A percentile compares a stretch with the other conserved stretches of the same genome.
Evolutionary conservation across 2,888 invertebrate species (phyloP).

Genomic region (Trichogramma evanescens): DNA sequence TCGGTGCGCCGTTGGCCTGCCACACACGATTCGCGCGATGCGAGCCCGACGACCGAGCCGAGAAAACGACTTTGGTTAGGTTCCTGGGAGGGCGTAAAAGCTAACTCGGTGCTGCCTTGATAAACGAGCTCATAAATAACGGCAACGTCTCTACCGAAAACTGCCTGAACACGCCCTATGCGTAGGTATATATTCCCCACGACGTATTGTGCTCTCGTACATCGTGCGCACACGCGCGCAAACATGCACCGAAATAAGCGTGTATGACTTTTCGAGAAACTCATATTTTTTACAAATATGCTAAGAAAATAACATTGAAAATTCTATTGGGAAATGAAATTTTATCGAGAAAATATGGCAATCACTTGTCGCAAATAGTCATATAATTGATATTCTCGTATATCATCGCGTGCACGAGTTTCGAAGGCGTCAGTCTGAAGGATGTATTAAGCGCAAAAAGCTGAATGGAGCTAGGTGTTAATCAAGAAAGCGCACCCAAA

Average conservation of each 20-base stretch:
- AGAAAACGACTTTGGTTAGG: too few species aligned
- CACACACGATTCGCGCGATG: slow-evolving; percentile 29
- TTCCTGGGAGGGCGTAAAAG: slow-evolving; percentile 34
- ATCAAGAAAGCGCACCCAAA: background rate
- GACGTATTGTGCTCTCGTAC: background rate
- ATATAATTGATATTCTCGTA: background rate
- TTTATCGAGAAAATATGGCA: too few species aligned
- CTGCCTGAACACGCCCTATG: slow-evolving; percentile 26
- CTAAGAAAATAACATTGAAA: too few species aligned
- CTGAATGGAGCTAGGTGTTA: background rate
- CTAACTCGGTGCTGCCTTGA: slow-evolving; percentile 41
- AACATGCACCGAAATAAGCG: slow-evolving; percentile 8
- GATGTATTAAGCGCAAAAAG: background rate
- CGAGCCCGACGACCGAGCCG: slow-evolving; percentile 20
- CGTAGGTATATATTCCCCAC: slow-evolving; percentile 29
- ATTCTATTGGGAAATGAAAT: too few species aligned
- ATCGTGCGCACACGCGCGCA: background rate
- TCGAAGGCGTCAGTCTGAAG: background rate
- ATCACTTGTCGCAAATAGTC: background rate
- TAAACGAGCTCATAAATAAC: slow-evolving; percentile 47
- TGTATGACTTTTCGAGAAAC: background rate
- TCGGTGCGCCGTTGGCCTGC: slow-evolving; percentile 38
- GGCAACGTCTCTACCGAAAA: slow-evolving; percentile 46
- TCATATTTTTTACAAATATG: too few species aligned
- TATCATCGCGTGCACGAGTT: background rate